Conservation (phyloP, 2,113 vertebrate species). For the Pygoscelis adeliae region DNA sequence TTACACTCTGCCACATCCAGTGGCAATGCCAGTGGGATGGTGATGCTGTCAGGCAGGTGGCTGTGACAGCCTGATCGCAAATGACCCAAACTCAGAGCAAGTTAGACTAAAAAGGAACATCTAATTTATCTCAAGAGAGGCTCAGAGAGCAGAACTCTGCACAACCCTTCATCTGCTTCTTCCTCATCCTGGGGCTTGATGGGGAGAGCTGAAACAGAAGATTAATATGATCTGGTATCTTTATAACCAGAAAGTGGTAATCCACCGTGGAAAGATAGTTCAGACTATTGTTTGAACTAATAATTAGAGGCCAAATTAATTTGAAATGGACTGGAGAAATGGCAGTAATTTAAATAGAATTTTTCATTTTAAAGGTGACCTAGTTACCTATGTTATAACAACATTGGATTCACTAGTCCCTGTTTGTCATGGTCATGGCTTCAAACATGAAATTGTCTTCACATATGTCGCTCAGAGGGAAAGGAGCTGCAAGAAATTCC, state of each 20-base stretch:
- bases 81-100: background rate
- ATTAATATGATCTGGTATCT: background rate
- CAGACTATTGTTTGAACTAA: background rate
- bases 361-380: background rate
- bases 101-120: background rate
- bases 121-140: background rate
- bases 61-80: background rate
- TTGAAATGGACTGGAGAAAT: background rate
- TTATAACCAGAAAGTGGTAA: background rate
- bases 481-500: background rate
- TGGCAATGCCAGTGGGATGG: background rate
- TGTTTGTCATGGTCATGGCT: background rate
- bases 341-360: background rate
- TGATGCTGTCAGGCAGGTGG: background rate
- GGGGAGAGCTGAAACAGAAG: background rate
- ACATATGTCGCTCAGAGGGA: background rate
- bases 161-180: background rate
- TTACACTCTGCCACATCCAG: background rate
- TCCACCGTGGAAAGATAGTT: background rate
- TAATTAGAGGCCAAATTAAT: background rate
- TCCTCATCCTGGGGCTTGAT: background rate
- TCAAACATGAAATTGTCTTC: background rate
- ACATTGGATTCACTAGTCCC: background rate
- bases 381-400: background rate
- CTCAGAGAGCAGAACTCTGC: background rate